These are phyloP conservation scores for Danio choprae DNA, from an alignment of 2,797 vertebrate species.

Conservation along the genomic window DNA sequence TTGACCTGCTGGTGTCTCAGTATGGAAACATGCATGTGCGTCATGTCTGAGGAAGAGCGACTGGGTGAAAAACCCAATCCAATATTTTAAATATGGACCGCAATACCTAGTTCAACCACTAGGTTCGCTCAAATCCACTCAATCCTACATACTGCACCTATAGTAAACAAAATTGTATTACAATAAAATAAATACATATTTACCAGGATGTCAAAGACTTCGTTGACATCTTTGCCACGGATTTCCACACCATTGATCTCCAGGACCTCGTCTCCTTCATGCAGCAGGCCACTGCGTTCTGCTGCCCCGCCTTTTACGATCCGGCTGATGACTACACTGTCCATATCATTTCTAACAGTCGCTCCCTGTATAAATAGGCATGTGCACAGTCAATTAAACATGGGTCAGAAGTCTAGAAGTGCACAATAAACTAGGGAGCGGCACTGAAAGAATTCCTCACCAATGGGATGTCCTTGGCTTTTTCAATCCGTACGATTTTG, in stretches of 20 bases:
- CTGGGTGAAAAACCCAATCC: too few species aligned
- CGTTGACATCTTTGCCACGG: slow-evolving; percentile 97
- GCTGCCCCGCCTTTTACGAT: slow-evolving; percentile 96
- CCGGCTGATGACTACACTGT: slow-evolving; percentile 95
- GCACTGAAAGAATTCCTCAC: slow-evolving; percentile 73
- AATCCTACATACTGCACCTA: too few species aligned
- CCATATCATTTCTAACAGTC: slow-evolving; percentile 97
- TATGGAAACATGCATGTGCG: too few species aligned
- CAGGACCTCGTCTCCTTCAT: slow-evolving; percentile 96
- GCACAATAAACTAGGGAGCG: not conserved
- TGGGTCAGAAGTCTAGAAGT: slow-evolving; percentile 1
- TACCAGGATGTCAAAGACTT: slow-evolving; percentile 97
- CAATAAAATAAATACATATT: slow-evolving; percentile 26
- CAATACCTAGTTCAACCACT: too few species aligned
- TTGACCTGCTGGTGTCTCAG: too few species aligned
- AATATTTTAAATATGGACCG: too few species aligned
- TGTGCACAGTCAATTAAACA: not conserved
- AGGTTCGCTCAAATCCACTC: too few species aligned
- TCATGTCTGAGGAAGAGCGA: too few species aligned
- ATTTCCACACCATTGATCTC: slow-evolving; percentile 97
- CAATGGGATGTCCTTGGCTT: slow-evolving; percentile 93
- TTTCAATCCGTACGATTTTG: slow-evolving; percentile 96
- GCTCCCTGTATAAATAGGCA: slow-evolving; percentile 83
- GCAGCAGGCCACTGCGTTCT: slow-evolving; percentile 91
- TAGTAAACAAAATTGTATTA: too few species aligned